Evolutionary conservation across 2,113 vertebrate genomes (phyloP).

Genomic region (Chlorocebus sabaeus): DNA sequence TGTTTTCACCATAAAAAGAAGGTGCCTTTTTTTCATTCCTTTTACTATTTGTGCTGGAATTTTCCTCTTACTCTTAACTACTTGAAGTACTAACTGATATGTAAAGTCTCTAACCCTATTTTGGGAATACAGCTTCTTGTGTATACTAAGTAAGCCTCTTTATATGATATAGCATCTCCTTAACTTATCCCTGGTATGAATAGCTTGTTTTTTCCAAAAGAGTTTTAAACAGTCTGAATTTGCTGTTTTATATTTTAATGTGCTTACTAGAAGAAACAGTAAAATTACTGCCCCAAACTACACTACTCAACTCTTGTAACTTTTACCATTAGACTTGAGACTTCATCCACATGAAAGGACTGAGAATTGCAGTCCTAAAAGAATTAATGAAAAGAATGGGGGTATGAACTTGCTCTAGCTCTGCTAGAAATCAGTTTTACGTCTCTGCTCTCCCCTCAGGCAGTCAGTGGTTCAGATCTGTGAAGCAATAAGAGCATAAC

Average conservation of each 20-base stretch:
- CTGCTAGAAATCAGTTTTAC: not conserved
- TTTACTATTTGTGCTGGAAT: not conserved
- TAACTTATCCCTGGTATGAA: not conserved
- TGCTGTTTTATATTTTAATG: not conserved
- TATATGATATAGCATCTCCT: not conserved
- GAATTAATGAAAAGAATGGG: not conserved
- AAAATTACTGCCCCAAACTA: not conserved
- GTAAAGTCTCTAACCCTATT: not conserved
- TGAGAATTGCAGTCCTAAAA: not conserved
- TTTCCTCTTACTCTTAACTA: not conserved
- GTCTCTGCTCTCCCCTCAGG: not conserved
- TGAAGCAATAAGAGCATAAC: not conserved
- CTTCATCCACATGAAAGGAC: not conserved
- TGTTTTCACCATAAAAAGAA: not conserved
- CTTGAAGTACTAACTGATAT: not conserved
- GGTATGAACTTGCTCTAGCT: not conserved
- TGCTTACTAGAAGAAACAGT: not conserved
- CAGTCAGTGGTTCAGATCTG: not conserved
- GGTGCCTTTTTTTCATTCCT: not conserved
- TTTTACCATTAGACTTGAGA: not conserved
- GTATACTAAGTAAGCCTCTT: not conserved
- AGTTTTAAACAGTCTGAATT: not conserved
- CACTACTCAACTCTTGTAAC: not conserved
- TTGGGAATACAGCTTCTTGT: not conserved
- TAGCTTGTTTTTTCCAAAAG: not conserved